These are phyloP conservation scores for Eupleurogrammus muticus DNA, from an alignment of 2,797 vertebrate genomes.

Conservation along the genomic window DNA sequence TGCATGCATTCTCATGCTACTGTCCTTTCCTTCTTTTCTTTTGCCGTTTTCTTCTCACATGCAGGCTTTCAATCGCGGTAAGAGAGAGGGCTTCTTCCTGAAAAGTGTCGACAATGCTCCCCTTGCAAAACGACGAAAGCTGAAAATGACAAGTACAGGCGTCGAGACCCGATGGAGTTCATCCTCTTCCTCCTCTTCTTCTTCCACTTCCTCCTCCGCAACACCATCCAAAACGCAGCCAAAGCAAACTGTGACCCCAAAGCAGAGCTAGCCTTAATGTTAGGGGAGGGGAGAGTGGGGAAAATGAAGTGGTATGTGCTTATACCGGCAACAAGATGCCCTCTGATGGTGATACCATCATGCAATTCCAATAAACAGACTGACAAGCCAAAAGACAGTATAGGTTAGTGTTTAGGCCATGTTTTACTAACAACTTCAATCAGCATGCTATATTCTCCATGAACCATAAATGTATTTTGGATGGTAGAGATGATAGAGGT, in stretches of 20 bases:
- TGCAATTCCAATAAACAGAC: constrained; percentile 24
- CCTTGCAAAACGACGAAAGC: constrained; percentile 91
- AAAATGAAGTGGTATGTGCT: constrained; percentile 31
- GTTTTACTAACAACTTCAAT: constrained; percentile 29
- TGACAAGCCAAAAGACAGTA: constrained; percentile 47
- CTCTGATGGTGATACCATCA: constrained; percentile 22
- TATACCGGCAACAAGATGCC: constrained; percentile 27
- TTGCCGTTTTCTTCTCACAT: not conserved
- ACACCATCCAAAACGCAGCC: constrained; percentile 74
- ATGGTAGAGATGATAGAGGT: constrained; percentile 12
- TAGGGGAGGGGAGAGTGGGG: constrained; percentile 12
- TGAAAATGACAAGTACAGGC: constrained; percentile 91
- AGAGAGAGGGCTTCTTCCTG: constrained; percentile 92
- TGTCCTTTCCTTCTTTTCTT: not conserved
- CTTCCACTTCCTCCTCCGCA: constrained; percentile 83
- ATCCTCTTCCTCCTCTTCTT: constrained; percentile 88
- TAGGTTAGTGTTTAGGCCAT: constrained; percentile 11
- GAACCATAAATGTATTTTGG: constrained; percentile 38
- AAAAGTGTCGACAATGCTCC: constrained; percentile 96
- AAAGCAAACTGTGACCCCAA: constrained; percentile 74
- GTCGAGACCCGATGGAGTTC: constrained; percentile 89
- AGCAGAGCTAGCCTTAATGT: constrained; percentile 70
- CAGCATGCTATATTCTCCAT: constrained; percentile 27
- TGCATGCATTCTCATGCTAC: not conserved
- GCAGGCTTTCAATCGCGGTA: constrained; percentile 93